Percentiles rank a stretch among this genome's conserved stretches.
Conservation (phyloP, 2,888 invertebrate genomes). For the Cataglyphis rosenhaueri region DNA sequence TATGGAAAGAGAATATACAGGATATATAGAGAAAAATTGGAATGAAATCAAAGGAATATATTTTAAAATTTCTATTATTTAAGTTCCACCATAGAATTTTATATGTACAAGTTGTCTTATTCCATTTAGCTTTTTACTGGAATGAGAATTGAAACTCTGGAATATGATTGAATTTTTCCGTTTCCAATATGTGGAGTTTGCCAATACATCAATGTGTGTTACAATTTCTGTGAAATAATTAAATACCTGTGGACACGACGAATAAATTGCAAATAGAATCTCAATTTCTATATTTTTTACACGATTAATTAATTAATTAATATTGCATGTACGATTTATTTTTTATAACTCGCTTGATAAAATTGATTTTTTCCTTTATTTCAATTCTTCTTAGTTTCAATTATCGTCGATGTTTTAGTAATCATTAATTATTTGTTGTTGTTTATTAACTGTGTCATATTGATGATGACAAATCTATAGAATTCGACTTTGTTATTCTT, state of each 20-base stretch:
- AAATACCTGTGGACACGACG: constrained; percentile 29
- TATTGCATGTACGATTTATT: background rate
- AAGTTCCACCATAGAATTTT: background rate
- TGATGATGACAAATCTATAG: background rate
- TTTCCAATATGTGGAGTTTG: constrained; percentile 17
- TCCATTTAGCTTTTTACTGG: background rate
- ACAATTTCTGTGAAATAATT: constrained; percentile 46
- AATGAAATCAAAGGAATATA: background rate
- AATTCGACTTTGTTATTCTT: background rate
- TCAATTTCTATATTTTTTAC: constrained; percentile 5
- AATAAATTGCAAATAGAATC: constrained; percentile 25
- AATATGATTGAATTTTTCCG: constrained; percentile 38
- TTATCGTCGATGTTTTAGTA: background rate
- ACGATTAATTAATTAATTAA: constrained; percentile 29
- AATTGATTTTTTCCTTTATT: background rate
- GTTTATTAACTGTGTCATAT: background rate
- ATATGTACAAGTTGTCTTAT: constrained; percentile 7
- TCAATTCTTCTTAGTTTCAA: background rate
- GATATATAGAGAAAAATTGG: background rate
- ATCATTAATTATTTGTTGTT: constrained; percentile 8
- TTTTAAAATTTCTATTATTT: background rate
- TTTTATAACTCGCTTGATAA: background rate
- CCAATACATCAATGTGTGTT: constrained; percentile 23
- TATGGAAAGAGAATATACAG: constrained; percentile 15
- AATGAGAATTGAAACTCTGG: constrained; percentile 20